phyloP scores from a whole-genome alignment of 1,140 invertebrate genomes.

The Anthonomus grandis region DNA sequence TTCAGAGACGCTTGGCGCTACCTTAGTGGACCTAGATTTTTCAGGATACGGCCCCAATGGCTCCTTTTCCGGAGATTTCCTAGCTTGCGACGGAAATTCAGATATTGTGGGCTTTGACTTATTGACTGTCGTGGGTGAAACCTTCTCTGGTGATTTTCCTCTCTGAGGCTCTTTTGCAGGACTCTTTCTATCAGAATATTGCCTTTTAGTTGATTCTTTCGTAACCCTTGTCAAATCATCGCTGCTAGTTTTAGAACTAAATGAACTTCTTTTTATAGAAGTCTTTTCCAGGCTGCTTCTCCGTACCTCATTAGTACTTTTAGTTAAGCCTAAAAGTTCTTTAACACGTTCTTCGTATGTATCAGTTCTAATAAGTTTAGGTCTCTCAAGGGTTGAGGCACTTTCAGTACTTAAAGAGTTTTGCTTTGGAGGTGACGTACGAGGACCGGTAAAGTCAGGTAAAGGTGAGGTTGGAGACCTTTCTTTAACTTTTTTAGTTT shows the following conservation, averaged over 20 bases:
- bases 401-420: slow-evolving; percentile 24
- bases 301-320: slow-evolving; percentile 40
- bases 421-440: slow-evolving; percentile 31
- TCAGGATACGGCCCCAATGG: slow-evolving; percentile 24
- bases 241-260: slow-evolving; percentile 14
- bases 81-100: slow-evolving; percentile 32
- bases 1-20: slow-evolving; percentile 18
- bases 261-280: slow-evolving; percentile 21
- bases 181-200: slow-evolving; percentile 14
- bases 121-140: slow-evolving; percentile 18
- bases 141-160: slow-evolving; percentile 20
- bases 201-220: slow-evolving; percentile 17
- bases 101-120: slow-evolving; percentile 15
- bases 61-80: slow-evolving; percentile 31
- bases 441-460: slow-evolving; percentile 14
- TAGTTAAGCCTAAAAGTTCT: slow-evolving; percentile 61
- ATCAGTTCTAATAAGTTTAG: slow-evolving; percentile 52
- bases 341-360: slow-evolving; percentile 68
- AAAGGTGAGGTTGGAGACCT: slow-evolving; percentile 33
- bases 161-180: slow-evolving; percentile 27
- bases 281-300: slow-evolving; percentile 30
- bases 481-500: slow-evolving; percentile 32
- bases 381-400: slow-evolving; percentile 16
- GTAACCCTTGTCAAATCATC: slow-evolving; percentile 10
- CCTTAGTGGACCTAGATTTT: slow-evolving; percentile 16